A percentile compares a stretch with the other conserved stretches of the same genome.
Conservation (phyloP, 2,888 invertebrate species). For the Campoletis raptor region DNA sequence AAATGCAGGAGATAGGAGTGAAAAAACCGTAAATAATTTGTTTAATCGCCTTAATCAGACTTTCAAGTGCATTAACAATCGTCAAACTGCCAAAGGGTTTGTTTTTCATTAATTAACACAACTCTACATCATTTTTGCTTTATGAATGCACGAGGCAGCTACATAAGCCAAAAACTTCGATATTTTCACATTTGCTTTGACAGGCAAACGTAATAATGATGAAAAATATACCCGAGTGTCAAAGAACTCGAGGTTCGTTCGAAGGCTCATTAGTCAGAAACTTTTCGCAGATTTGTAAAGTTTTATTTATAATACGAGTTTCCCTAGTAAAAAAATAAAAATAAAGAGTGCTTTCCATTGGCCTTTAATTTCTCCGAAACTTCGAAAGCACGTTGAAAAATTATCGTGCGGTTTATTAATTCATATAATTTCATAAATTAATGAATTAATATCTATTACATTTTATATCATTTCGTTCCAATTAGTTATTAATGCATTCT, state of each 20-base stretch:
- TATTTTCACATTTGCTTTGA: slow-evolving; percentile 14
- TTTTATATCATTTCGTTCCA: background rate
- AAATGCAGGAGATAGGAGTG: no score
- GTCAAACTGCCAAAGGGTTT: no score
- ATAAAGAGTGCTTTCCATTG: background rate
- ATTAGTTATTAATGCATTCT: background rate
- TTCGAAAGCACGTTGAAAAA: background rate
- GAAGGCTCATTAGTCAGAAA: slow-evolving; percentile 7
- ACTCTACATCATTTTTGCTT: background rate
- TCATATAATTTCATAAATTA: no score
- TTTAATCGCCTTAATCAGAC: no score
- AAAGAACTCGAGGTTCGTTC: background rate
- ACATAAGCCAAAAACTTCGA: background rate
- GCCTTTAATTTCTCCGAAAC: background rate
- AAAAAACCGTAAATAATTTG: no score
- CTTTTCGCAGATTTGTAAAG: background rate
- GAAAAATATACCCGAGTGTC: background rate
- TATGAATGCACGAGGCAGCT: background rate
- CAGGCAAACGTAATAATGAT: background rate
- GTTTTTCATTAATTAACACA: no score
- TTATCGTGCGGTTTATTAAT: background rate
- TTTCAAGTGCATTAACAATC: no score
- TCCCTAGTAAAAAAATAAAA: background rate
- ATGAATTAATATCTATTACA: no score
- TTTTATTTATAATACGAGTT: background rate